Evolutionary conservation across 2,797 vertebrate species (phyloP).

Genomic region (Alca torda): DNA sequence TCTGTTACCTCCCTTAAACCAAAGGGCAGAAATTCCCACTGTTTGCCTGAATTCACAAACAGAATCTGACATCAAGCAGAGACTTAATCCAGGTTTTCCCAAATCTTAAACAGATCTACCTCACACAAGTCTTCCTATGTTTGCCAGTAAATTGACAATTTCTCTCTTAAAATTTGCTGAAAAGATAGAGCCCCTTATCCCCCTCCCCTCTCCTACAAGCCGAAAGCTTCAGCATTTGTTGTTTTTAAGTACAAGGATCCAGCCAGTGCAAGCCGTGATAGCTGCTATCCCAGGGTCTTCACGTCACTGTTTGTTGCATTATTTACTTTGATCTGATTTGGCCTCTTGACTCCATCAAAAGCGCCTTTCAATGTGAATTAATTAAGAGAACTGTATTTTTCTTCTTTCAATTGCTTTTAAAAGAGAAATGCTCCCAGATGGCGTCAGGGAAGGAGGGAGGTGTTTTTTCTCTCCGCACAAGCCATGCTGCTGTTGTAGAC

Average conservation of each 20-base stretch:
- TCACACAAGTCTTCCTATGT: neutral
- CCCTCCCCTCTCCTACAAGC: neutral
- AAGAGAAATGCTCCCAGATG: neutral
- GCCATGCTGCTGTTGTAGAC: neutral
- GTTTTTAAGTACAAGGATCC: neutral
- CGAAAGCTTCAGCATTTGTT: neutral
- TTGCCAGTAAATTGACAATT: neutral
- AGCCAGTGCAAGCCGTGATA: neutral
- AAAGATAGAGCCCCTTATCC: neutral
- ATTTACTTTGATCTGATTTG: conserved; percentile 31
- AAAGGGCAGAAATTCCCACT: neutral
- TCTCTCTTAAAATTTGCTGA: neutral
- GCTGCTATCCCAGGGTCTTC: neutral
- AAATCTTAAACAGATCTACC: neutral
- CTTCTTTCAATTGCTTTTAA: neutral
- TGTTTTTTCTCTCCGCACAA: neutral
- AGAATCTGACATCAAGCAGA: neutral
- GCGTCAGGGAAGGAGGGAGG: neutral
- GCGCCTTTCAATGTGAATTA: conserved; percentile 15
- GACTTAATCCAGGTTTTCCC: neutral
- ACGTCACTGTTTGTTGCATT: neutral
- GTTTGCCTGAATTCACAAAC: neutral
- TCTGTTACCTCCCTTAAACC: neutral
- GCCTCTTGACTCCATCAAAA: conserved; percentile 12
- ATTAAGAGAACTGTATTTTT: conserved; percentile 25